Percentiles rank a stretch among this genome's conserved stretches.
These are phyloP conservation scores for Drosophila suzukii DNA, from an alignment of 1,140 invertebrate genomes.

Conservation along the genomic window DNA sequence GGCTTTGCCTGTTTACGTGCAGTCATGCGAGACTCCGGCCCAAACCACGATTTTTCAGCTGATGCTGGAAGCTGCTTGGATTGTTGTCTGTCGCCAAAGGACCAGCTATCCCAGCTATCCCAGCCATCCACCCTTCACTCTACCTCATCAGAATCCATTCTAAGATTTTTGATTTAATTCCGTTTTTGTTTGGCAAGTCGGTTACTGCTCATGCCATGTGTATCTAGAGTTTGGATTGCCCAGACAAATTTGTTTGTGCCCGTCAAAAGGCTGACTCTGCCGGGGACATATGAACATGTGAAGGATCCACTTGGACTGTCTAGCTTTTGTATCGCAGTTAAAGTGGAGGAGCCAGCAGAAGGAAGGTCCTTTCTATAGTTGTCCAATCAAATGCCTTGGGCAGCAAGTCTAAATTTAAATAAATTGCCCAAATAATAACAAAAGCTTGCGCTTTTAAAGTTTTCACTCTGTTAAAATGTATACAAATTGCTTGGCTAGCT, in stretches of 20 bases:
- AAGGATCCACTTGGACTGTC: constrained; percentile 24
- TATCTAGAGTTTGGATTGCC: constrained; percentile 18
- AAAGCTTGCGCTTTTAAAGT: background rate
- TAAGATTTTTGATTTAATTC: constrained; percentile 82
- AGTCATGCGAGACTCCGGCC: constrained; percentile 38
- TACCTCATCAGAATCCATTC: constrained; percentile 77
- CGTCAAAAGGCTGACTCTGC: constrained; percentile 53
- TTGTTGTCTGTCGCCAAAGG: constrained; percentile 56
- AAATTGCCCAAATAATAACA: background rate
- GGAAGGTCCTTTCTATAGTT: background rate
- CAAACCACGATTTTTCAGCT: constrained; percentile 13
- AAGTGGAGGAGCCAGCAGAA: constrained; percentile 1
- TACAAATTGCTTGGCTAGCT: background rate
- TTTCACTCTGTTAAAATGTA: background rate
- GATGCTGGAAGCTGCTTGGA: constrained; percentile 36
- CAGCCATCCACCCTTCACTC: background rate
- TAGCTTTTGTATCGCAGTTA: constrained; percentile 4
- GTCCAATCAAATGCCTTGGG: background rate
- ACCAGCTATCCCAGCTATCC: background rate
- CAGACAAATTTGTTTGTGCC: constrained; percentile 45
- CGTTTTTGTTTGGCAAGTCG: constrained; percentile 51
- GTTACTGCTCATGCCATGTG: constrained; percentile 43
- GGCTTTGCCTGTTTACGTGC: constrained; percentile 57
- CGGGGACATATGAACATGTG: constrained; percentile 30
- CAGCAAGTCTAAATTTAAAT: constrained; percentile 8